Evolutionary conservation across 2,113 vertebrate species (phyloP).

Genomic region (crab-eating macaque (Macaca fascicularis)): T2T-MFA8v1.1 NC_088386.1:17138001-17138500

Average conservation of each 20-base stretch:
- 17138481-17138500: no score
- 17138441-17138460: no score
- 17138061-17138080: not conserved
- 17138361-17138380: no score
- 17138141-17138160: not conserved
- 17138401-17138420: no score
- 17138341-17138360: no score
- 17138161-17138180: not conserved
- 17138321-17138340: not conserved
- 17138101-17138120: constrained; percentile 13
- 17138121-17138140: not conserved
- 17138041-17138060: not conserved
- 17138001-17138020: not conserved
- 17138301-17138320: not conserved
- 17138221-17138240: not conserved
- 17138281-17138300: not conserved
- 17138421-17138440: no score
- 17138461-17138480: no score
- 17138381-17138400: no score
- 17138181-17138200: not conserved
- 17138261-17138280: not conserved
- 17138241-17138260: not conserved
- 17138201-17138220: not conserved
- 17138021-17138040: not conserved
- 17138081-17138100: not conserved